These are phyloP conservation scores for Synergus laeviventris DNA, from an alignment of 2,888 invertebrate genomes.

Conservation along the genomic window DNA sequence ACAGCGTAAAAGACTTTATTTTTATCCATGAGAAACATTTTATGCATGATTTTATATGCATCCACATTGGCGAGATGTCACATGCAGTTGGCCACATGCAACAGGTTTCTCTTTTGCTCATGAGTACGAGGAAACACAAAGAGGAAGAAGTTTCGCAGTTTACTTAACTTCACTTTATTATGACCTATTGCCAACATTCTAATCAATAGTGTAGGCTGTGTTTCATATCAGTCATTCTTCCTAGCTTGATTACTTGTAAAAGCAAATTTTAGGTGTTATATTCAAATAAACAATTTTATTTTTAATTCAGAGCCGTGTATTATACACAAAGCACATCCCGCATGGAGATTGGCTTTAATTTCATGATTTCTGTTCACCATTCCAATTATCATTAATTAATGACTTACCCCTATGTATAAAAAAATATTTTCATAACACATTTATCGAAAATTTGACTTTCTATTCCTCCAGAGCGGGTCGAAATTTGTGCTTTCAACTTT, in stretches of 20 bases:
- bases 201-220: not conserved
- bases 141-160: slow-evolving; percentile 16
- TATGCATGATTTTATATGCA: slow-evolving; percentile 42
- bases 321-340: too few species aligned
- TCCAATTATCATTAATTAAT: too few species aligned
- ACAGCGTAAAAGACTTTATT: not conserved
- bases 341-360: too few species aligned
- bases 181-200: not conserved
- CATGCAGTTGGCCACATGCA: slow-evolving; percentile 57
- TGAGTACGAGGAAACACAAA: slow-evolving; percentile 48
- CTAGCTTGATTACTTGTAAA: not conserved
- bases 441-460: too few species aligned
- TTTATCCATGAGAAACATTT: not conserved
- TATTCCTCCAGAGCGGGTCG: too few species aligned
- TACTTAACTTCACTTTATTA: slow-evolving; percentile 2
- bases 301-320: too few species aligned
- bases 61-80: slow-evolving; percentile 54
- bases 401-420: too few species aligned
- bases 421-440: too few species aligned
- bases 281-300: not conserved
- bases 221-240: not conserved
- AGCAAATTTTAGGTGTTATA: not conserved
- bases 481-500: too few species aligned
- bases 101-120: slow-evolving; percentile 60
- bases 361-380: too few species aligned